Base-by-base conservation (phyloP, 2,797 vertebrate genomes). In the Trematocara caparti region DNA sequence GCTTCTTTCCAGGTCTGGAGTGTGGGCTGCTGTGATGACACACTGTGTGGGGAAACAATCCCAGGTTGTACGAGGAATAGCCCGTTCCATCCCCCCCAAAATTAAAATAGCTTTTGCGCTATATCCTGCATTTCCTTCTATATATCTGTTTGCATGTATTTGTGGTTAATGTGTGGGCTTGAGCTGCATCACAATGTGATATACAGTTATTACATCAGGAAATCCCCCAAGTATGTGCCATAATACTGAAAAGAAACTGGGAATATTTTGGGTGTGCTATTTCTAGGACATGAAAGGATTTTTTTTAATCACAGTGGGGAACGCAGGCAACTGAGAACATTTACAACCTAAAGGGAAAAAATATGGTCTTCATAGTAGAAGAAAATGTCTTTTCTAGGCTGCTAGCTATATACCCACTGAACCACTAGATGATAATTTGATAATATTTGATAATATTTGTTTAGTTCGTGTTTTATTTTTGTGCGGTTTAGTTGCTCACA, bases 1-100 rank as follows among this genome's bases (percentile, higher is more conserved):
- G 88, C 87, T 86, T 88, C 72, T 53, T 79, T 91, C 86, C 76
- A 83, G 83, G 85, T 89, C 82, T 87, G 76, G 38, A 66, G 79
- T 76, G 88, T 83, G 32, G 90, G 90, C 78, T 85, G 88, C 43
- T 73, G 73, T 7, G 86, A 92, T 88, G 84, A 93, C 84, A 69
- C 84, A 88, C 17, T 7, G 40, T 85, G 83, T 83, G 86, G 84
- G 82, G 80, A 79, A 82, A 79, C 57, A 86, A 27, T 81, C 80
- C 48, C 3, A 1, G 49, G 21, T 83, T 78, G 74, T 80, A 79
- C 15, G 32, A 83, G 80, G 57, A 81, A 88, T 75, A 76, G 64
- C 64, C 57, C 53, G 1, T 62, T 11, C 36, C 13, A 34, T 62
- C 55, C 53, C 14, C 8, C 27, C 62, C 12, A 21, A 78, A 69